Conservation (phyloP, 2,113 vertebrate species). For the Oncorhynchus gorbuscha region DNA sequence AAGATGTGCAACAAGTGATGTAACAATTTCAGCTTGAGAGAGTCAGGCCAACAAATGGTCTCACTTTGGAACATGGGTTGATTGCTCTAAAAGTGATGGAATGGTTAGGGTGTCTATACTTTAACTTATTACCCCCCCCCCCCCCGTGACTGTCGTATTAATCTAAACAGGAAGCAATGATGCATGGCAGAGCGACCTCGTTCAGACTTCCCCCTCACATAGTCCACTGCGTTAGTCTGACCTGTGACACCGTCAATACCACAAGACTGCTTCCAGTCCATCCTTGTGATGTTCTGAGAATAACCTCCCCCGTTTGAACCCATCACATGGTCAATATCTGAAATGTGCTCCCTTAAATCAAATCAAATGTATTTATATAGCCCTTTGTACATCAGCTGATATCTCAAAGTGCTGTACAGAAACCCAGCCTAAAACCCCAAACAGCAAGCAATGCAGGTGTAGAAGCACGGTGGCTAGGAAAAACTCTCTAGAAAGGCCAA, state of each 20-base stretch:
- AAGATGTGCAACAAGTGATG: neutral
- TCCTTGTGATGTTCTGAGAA: neutral
- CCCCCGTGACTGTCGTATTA: constrained; percentile 15
- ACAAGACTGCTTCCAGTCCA: neutral
- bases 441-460: too few species aligned
- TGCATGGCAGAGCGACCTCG: constrained; percentile 52
- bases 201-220: constrained; percentile 51
- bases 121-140: neutral
- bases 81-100: neutral
- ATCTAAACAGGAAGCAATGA: constrained; percentile 66
- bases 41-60: neutral
- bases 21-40: too few species aligned
- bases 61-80: neutral
- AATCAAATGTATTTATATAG: too few species aligned
- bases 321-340: neutral
- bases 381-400: too few species aligned
- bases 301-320: neutral
- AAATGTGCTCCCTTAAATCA: too few species aligned
- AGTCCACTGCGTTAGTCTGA: constrained; percentile 13
- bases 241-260: neutral
- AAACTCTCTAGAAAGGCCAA: too few species aligned
- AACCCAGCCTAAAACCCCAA: too few species aligned
- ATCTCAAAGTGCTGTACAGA: too few species aligned
- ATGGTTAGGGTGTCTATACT: neutral
- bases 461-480: too few species aligned